Conservation (phyloP, 2,888 invertebrate species). For the Scotopteryx bipunctaria region DNA sequence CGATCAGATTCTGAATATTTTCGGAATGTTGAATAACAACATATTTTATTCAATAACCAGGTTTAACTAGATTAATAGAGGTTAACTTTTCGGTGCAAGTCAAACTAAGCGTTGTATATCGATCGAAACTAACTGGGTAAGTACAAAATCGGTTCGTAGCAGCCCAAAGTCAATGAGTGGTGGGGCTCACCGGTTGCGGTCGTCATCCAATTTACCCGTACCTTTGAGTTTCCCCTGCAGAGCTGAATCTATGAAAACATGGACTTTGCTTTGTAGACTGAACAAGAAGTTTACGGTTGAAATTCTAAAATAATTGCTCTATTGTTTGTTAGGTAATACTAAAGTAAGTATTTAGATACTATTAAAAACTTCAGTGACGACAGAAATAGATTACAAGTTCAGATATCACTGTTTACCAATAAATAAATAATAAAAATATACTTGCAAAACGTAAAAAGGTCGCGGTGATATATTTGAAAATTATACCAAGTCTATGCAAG, state of each 20-base stretch:
- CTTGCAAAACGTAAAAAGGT: slow-evolving; percentile 2
- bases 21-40: not conserved
- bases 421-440: not conserved
- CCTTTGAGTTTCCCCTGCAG: slow-evolving; percentile 61
- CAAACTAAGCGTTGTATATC: not conserved
- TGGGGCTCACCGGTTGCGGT: slow-evolving; percentile 58
- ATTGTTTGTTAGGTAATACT: slow-evolving; percentile 28
- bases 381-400: no score
- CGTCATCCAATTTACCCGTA: slow-evolving; percentile 62
- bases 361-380: no score
- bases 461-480: slow-evolving; percentile 14
- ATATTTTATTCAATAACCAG: not conserved
- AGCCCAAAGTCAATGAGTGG: slow-evolving; percentile 49
- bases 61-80: not conserved
- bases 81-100: not conserved
- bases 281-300: slow-evolving; percentile 34
- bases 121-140: slow-evolving; percentile 34
- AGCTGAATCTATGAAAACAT: slow-evolving; percentile 46
- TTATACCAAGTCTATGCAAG: slow-evolving; percentile 22
- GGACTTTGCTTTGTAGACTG: slow-evolving; percentile 40
- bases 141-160: slow-evolving; percentile 40
- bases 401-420: no score
- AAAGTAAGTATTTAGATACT: no score
- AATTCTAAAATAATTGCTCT: slow-evolving; percentile 43
- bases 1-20: not conserved